Conservation (phyloP, 92 coral and sea anemone species). For the Zoanthus sociatus region DNA sequence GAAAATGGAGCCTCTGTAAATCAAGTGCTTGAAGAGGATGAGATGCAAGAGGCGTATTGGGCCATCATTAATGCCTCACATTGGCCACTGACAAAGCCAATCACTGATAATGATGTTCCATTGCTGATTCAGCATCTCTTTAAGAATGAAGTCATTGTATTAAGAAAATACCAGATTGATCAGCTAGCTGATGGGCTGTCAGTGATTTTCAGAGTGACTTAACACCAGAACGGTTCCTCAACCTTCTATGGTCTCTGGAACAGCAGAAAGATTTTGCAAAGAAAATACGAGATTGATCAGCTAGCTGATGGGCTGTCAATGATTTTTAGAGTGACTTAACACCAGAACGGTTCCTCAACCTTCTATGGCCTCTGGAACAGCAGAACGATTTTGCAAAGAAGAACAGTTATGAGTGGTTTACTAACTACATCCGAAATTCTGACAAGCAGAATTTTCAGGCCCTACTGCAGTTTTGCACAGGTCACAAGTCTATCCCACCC, state of each 20-base stretch:
- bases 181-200: conserved; percentile 49
- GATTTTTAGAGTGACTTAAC: conserved; percentile 35
- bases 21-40: conserved; percentile 51
- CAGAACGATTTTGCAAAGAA: conserved; percentile 56
- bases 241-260: conserved; percentile 38
- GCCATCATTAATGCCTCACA: conserved; percentile 57
- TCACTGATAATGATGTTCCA: conserved; percentile 55
- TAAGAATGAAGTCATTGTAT: conserved; percentile 60
- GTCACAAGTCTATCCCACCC: too few relatives aligned
- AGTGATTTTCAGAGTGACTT: conserved; percentile 29
- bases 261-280: conserved; percentile 51
- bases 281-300: conserved; percentile 67
- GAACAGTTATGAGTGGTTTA: conserved; percentile 28
- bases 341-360: conserved; percentile 42
- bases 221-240: conserved; percentile 41
- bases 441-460: too few relatives aligned
- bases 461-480: too few relatives aligned
- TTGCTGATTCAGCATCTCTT: conserved; percentile 63
- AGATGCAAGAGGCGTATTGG: conserved; percentile 57
- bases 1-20: conserved; percentile 25
- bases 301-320: conserved; percentile 37
- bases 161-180: conserved; percentile 65
- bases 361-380: conserved; percentile 33
- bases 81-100: conserved; percentile 56
- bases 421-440: too few relatives aligned